Evolutionary conservation across 2,888 invertebrate genomes (phyloP).

Genomic region (Portevinia maculata): DNA sequence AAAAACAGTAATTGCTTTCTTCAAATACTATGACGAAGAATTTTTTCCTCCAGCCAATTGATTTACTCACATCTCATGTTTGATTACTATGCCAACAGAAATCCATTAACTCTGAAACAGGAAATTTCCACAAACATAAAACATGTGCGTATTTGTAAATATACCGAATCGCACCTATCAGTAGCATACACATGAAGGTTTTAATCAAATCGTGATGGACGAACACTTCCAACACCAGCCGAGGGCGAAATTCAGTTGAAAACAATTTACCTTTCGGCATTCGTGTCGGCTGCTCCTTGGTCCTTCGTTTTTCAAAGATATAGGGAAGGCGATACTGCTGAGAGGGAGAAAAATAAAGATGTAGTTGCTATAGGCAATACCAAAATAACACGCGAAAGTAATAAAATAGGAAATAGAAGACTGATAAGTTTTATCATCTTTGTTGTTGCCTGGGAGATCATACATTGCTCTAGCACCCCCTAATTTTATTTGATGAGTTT

Average conservation of each 20-base stretch:
- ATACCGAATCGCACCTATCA: slow-evolving; percentile 10
- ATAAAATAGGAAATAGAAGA: slow-evolving; percentile 27
- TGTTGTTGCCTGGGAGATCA: neutral
- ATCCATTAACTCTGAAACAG: slow-evolving; percentile 13
- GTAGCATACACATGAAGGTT: slow-evolving; percentile 7
- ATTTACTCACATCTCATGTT: neutral
- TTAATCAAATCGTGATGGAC: slow-evolving; percentile 18
- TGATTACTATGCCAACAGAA: neutral
- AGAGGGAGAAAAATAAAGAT: neutral
- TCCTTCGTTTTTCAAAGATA: neutral
- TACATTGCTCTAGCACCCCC: neutral
- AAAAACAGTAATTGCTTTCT: slow-evolving; percentile 3
- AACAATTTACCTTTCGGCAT: slow-evolving; percentile 10
- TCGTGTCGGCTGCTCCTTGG: neutral
- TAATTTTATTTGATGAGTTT: neutral
- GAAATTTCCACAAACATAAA: neutral
- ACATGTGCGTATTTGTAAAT: neutral
- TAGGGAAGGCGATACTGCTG: neutral
- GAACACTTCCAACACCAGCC: neutral
- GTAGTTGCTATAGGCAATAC: slow-evolving; percentile 15
- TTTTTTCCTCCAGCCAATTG: neutral
- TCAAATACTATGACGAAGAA: neutral
- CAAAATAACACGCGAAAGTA: neutral
- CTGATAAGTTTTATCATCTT: slow-evolving; percentile 27
- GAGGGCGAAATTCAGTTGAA: neutral